Evolutionary conservation across 2,113 vertebrate genomes (phyloP), one percentile per base, ranked within the genome.

Genomic region (Tricholaema leucomelas): DNA sequence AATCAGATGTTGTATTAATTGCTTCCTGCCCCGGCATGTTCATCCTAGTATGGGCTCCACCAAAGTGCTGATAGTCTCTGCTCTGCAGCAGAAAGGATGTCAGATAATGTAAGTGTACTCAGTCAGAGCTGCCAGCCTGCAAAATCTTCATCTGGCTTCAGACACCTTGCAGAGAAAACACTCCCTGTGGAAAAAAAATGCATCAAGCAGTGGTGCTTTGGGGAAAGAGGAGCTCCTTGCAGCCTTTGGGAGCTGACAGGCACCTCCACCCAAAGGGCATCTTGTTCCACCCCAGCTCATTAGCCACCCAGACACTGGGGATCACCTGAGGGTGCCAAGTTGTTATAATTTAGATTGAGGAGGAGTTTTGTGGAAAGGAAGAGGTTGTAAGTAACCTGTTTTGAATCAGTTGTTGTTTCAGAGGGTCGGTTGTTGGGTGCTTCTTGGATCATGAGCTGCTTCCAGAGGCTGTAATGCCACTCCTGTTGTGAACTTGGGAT

Each of bases 161-260:
- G 27, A 27, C 50, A 71, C n/a, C 15, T 42, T 23, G 59, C 40
- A 65, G 73, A 52, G 54, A 74, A 80, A 86, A 65, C 24, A 15
- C 3, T 38, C 38, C 6, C 16, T 75, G 54, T 38, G 46, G 44
- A 56, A 66, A 65, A 81, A 56, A 1, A 46, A 25, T 35, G 21
- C 2, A 0, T 3, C 64, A 66, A 48, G 44, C 0, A 21, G 36
- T 1, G 0, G 13, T 44, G 65, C 23, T 73, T 3, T 48, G 40
- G 13, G n/a, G 60, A 15, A 18, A 46, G 25, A 63, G 28, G 33
- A 66, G 27, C 52, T 89, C 23, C 50, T 80, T 80, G 27, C 75
- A 58, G 15, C 64, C 84, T 58, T 30, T 1, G 0, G 31, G 9
- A 58, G 25, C 31, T 3, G 3, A 48, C 18, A 59, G 38, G 52